phyloP scores from a whole-genome alignment of 2,888 invertebrate species.

The Hirtodrosophila confusa region DNA sequence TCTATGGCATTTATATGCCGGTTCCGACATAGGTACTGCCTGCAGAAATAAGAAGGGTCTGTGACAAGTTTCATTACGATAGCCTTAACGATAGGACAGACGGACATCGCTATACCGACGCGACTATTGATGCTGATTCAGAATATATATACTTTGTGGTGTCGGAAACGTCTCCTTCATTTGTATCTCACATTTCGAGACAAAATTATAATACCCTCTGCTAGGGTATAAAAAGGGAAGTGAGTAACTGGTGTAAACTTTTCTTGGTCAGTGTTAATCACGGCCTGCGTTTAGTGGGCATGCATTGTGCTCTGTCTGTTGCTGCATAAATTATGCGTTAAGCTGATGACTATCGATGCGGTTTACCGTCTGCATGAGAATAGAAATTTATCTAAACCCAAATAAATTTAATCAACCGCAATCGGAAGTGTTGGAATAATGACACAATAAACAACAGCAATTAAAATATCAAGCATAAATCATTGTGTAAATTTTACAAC shows the following conservation, averaged over 20 bases:
- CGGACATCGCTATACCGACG: too few relatives aligned
- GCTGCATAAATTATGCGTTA: conserved; percentile 55
- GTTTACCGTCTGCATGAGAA: conserved; percentile 41
- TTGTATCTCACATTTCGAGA: too few relatives aligned
- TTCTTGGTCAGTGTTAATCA: conserved; percentile 38
- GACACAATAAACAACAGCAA: conserved; percentile 79
- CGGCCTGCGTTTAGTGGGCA: conserved; percentile 36
- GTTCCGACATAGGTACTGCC: too few relatives aligned
- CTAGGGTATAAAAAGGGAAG: too few relatives aligned
- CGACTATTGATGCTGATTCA: too few relatives aligned
- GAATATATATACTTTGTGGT: too few relatives aligned
- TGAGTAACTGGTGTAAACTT: conserved; percentile 4
- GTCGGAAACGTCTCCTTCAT: too few relatives aligned
- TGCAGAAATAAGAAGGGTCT: too few relatives aligned
- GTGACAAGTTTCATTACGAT: too few relatives aligned
- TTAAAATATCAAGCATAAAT: conserved; percentile 79
- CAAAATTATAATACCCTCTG: too few relatives aligned
- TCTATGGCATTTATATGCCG: too few relatives aligned
- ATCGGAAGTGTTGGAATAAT: conserved; percentile 79
- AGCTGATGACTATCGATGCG: conserved; percentile 62
- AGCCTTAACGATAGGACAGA: too few relatives aligned
- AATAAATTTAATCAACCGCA: conserved; percentile 79
- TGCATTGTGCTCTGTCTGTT: conserved; percentile 51
- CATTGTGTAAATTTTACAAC: conserved; percentile 74
- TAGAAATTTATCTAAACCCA: conserved; percentile 69